These are phyloP conservation scores for Champsocephalus gunnari DNA, from an alignment of 2,797 vertebrate genomes.

Conservation along the genomic window DNA sequence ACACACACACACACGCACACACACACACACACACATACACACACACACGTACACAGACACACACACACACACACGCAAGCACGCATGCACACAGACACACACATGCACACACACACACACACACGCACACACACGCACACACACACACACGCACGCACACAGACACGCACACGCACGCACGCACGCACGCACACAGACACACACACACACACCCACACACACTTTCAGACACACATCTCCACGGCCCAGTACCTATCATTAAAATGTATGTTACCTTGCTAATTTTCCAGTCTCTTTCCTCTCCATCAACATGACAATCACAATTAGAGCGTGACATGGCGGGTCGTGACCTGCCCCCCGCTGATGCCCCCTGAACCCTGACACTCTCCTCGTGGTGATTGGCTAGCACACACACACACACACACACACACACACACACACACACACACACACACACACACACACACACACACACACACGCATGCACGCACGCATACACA, in stretches of 20 bases:
- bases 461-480: conserved; percentile 8
- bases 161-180: conserved; percentile 22
- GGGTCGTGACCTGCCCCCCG: conserved; percentile 71
- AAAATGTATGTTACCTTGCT: conserved; percentile 68
- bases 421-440: conserved; percentile 12
- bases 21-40: conserved; percentile 27
- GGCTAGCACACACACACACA: conserved; percentile 18
- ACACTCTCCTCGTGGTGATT: conserved; percentile 43
- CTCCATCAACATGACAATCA: conserved; percentile 82
- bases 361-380: conserved; percentile 63
- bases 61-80: not conserved
- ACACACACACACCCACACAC: conserved; percentile 14
- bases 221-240: conserved; percentile 27
- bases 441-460: not conserved
- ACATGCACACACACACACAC: not conserved
- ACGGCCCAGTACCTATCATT: conserved; percentile 45
- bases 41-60: conserved; percentile 26
- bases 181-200: conserved; percentile 24
- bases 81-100: not conserved
- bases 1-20: conserved; percentile 20
- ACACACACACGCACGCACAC: conserved; percentile 4
- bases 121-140: conserved; percentile 24
- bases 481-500: conserved; percentile 8
- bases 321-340: conserved; percentile 77
- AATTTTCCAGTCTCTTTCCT: conserved; percentile 73